A percentile compares a stretch with the other conserved stretches of the same genome.
Conservation (phyloP, 2,888 invertebrate genomes). For the Patella caerulea region DNA sequence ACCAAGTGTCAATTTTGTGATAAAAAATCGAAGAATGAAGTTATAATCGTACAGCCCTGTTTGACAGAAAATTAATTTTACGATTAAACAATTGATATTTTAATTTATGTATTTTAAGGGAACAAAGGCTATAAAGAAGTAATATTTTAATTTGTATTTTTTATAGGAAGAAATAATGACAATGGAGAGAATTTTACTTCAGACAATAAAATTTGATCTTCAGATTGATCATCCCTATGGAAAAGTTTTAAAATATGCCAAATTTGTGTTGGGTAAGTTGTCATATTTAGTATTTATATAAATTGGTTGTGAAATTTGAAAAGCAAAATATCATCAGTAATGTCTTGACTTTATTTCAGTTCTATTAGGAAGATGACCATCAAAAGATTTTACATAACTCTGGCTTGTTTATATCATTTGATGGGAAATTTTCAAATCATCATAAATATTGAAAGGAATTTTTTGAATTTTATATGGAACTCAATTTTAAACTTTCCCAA, state of each 20-base stretch:
- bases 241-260: constrained; percentile 92
- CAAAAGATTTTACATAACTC: too few species aligned
- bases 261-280: constrained; percentile 83
- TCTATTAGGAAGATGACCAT: too few species aligned
- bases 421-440: too few species aligned
- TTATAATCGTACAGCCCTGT: not conserved
- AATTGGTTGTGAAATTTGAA: too few species aligned
- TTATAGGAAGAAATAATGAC: constrained; percentile 87
- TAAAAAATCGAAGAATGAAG: not conserved
- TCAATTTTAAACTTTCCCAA: too few species aligned
- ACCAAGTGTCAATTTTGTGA: too few species aligned
- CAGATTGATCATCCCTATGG: constrained; percentile 98
- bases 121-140: not conserved
- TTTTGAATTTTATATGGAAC: too few species aligned
- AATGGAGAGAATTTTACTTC: constrained; percentile 92
- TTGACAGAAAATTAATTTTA: not conserved
- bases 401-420: too few species aligned
- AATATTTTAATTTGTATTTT: constrained; percentile 14
- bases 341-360: too few species aligned
- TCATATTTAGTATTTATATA: too few species aligned
- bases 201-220: constrained; percentile 98
- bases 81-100: not conserved
- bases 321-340: too few species aligned
- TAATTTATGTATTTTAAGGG: not conserved
- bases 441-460: too few species aligned